Evolutionary conservation across 2,797 vertebrate species (phyloP), one percentile per base, ranked within the genome.

Genomic region (Gadopsis marmoratus): DNA sequence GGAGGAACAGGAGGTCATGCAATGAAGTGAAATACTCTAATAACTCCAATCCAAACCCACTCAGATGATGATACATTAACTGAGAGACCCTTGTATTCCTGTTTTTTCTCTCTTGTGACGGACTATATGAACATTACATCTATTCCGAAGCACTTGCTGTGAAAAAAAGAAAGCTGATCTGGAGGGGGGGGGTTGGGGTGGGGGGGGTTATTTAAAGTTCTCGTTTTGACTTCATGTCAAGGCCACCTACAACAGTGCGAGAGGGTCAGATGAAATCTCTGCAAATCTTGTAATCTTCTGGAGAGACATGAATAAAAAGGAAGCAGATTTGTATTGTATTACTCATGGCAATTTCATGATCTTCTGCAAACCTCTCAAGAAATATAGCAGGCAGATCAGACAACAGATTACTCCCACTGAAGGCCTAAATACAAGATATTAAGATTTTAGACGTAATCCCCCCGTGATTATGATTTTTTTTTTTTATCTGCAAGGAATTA

Each of bases 1-100:
- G 91, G 94, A 95, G 96, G 97, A 97, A 97, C 96, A 96, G 96
- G 95, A 95, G 97, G 97, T 97, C 97, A 96, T 91, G 90, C 93
- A 95, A 95, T 93, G 96, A 97, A 97, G 97, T 96, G 96, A 97
- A 98, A 98, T 97, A 97, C 96, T 97, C 96, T 97, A 97, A 97
- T 97, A 98, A 97, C 95, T 96, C 95, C 96, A 96, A 96, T 95
- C 96, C 96, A 96, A 97, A 96, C 96, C 95, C 95, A 95, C 96
- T 95, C 96, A 96, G 97, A 96, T 94, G 96, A 96, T 97, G 96
- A 97, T 96, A 97, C 96, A 97, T 97, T 97, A 96, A 97, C 97
- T 97, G 97, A 94, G 95, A 95, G 94, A 90, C 95, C 95, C 95
- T 96, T 95, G 94, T 94, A 95, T 96, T 96, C 90, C 87, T 92